A percentile compares a stretch with the other conserved stretches of the same genome.
phyloP scores from a whole-genome alignment of 2,113 vertebrate genomes.

The Platysternon megacephalum region DNA sequence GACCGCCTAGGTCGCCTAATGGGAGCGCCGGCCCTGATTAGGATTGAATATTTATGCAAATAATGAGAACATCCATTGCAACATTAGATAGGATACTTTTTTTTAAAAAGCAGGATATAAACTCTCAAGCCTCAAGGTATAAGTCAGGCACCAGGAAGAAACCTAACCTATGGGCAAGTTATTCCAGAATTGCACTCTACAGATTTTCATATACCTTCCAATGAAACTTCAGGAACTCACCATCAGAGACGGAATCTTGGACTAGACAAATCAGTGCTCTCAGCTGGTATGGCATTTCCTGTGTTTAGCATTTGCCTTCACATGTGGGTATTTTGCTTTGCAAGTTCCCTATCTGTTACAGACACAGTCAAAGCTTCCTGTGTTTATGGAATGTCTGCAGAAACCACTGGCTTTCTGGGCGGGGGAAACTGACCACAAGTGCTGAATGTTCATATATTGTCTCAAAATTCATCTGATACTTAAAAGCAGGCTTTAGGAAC shows the following conservation, averaged over 20 bases:
- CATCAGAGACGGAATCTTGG: background rate
- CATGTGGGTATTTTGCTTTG: constrained; percentile 11
- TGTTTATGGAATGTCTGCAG: constrained; percentile 77
- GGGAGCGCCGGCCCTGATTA: no score
- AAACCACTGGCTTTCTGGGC: constrained; percentile 37
- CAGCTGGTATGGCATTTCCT: background rate
- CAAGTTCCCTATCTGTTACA: constrained; percentile 64
- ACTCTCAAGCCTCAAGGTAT: background rate
- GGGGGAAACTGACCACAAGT: constrained; percentile 34
- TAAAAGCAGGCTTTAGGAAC: constrained; percentile 45
- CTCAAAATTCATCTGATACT: constrained; percentile 55
- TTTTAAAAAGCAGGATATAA: background rate
- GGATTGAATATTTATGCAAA: background rate
- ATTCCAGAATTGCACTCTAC: background rate
- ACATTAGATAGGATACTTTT: background rate
- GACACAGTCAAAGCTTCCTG: constrained; percentile 68
- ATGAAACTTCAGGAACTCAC: constrained; percentile 23
- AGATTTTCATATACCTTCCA: background rate
- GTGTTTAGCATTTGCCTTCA: constrained; percentile 22
- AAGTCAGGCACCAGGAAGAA: background rate
- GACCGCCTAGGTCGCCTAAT: no score
- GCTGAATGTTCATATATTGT: constrained; percentile 50
- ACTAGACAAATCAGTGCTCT: background rate
- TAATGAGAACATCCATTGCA: background rate
- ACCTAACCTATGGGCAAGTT: background rate